Percentiles rank a stretch among this genome's conserved stretches.
Evolutionary conservation across 1,140 invertebrate genomes (phyloP).

Genomic region (Drosophila seguyi): DNA sequence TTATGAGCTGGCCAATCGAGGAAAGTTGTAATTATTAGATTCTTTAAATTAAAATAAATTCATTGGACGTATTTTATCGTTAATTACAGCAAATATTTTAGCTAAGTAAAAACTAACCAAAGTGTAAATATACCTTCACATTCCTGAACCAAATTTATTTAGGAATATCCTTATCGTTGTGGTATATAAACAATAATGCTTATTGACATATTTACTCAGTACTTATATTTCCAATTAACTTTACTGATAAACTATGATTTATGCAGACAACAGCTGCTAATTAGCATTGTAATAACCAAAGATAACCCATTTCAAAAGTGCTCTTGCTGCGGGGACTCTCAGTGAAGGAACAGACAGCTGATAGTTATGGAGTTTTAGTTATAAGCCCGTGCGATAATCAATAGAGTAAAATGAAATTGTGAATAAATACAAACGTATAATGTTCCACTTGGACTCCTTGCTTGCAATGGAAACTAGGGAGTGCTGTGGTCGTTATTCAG

Average conservation of each 20-base stretch:
- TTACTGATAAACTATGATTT: conserved; percentile 9
- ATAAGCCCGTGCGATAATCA: conserved; percentile 17
- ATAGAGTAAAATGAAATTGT: conserved; percentile 17
- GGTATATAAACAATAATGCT: not conserved
- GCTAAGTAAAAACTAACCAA: not conserved
- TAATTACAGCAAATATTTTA: not conserved
- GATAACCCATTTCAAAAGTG: not conserved
- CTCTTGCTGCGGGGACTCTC: not conserved
- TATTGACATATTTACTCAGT: not conserved
- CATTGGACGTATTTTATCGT: too few relatives aligned
- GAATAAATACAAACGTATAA: conserved; percentile 14
- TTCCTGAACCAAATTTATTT: not conserved
- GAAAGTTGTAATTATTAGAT: not conserved
- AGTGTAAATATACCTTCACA: not conserved
- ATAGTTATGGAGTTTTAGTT: not conserved
- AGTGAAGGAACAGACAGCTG: not conserved
- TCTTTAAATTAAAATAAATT: not conserved
- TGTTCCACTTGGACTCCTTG: not conserved
- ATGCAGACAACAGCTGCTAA: not conserved
- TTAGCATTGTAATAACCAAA: not conserved
- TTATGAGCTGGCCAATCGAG: not conserved
- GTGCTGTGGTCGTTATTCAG: conserved; percentile 11
- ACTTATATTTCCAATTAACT: not conserved
- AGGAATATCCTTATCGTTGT: not conserved
- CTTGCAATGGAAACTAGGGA: conserved; percentile 6